These are phyloP conservation scores for Lypha dubia DNA, from an alignment of 2,888 invertebrate genomes.

Conservation along the genomic window DNA sequence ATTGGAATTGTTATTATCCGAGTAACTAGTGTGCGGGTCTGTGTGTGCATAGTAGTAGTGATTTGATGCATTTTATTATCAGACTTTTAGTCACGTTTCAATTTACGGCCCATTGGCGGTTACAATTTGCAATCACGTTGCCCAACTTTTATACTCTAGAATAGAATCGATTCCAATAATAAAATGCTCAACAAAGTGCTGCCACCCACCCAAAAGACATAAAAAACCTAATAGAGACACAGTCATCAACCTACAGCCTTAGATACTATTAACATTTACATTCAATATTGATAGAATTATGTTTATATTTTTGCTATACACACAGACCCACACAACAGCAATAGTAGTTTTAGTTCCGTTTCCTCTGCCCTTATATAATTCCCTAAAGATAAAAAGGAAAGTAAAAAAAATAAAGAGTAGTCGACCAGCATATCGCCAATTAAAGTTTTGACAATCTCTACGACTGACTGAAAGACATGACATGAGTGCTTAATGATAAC, in stretches of 20 bases:
- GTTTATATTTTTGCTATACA: constrained; percentile 25
- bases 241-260: not conserved
- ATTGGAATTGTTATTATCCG: constrained; percentile 55
- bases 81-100: constrained; percentile 82
- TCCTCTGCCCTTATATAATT: not conserved
- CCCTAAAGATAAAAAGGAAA: not conserved
- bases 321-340: not conserved
- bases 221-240: constrained; percentile 7
- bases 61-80: constrained; percentile 81
- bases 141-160: constrained; percentile 56
- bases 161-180: constrained; percentile 12
- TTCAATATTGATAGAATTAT: constrained; percentile 54
- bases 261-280: constrained; percentile 38
- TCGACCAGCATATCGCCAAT: constrained; percentile 25
- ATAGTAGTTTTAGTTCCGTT: not conserved
- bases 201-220: constrained; percentile 23
- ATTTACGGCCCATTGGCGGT: constrained; percentile 83
- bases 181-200: constrained; percentile 7
- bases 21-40: constrained; percentile 46
- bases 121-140: constrained; percentile 83
- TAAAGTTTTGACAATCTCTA: constrained; percentile 42
- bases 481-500: constrained; percentile 29
- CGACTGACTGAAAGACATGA: constrained; percentile 2
- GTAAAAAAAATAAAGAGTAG: not conserved
- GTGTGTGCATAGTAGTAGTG: constrained; percentile 72